These are phyloP conservation scores for Anas platyrhynchos DNA, from an alignment of 2,113 vertebrate genomes.

Conservation along the genomic window DNA sequence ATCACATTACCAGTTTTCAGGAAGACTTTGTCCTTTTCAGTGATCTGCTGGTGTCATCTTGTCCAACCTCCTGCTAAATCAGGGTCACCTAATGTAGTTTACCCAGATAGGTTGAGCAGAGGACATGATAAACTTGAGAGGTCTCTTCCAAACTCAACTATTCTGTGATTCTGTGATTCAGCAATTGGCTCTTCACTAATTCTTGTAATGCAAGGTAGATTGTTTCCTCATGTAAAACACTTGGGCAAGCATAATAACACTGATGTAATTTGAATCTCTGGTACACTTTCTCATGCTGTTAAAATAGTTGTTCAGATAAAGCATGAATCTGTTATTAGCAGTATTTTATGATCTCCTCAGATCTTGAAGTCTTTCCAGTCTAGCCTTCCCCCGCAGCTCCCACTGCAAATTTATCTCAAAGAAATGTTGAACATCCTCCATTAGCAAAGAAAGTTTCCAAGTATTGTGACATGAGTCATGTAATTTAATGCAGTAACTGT, in stretches of 20 bases:
- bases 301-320: background rate
- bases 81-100: background rate
- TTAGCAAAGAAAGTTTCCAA: constrained; percentile 14
- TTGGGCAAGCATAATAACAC: background rate
- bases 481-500: constrained; percentile 30
- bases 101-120: background rate
- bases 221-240: background rate
- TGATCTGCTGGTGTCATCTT: background rate
- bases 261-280: background rate
- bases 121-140: background rate
- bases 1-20: background rate
- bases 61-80: background rate
- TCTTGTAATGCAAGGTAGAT: background rate
- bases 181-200: background rate
- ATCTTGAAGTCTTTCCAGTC: constrained; percentile 30
- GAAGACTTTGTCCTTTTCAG: background rate
- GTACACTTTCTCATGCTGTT: background rate
- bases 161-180: background rate
- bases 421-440: constrained; percentile 24
- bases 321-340: background rate
- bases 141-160: background rate
- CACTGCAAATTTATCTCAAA: constrained; percentile 48
- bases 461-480: constrained; percentile 10
- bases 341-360: background rate
- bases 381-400: constrained; percentile 44